phyloP scores from a whole-genome alignment of 1,140 invertebrate genomes.

The Nasonia giraulti region DNA sequence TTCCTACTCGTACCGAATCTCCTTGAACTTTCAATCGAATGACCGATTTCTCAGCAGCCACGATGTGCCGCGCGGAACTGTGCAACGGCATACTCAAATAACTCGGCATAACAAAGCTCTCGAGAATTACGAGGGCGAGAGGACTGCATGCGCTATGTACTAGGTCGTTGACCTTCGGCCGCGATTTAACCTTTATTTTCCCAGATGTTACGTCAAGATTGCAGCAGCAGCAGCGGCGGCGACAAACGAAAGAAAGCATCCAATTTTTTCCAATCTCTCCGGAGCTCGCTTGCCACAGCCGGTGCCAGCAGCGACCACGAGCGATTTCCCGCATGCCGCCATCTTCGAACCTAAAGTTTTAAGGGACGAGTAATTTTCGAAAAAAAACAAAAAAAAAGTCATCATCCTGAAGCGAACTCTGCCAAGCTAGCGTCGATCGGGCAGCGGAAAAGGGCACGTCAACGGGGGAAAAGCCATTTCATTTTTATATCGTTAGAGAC shows the following conservation, averaged over 20 bases:
- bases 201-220: neutral
- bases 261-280: slow-evolving; percentile 34
- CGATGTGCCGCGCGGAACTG: neutral
- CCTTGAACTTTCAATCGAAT: slow-evolving; percentile 63
- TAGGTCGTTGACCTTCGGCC: neutral
- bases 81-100: slow-evolving; percentile 36
- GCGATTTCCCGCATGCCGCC: neutral
- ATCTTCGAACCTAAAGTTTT: neutral
- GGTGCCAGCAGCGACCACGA: neutral
- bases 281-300: neutral
- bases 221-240: neutral
- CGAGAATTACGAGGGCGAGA: slow-evolving; percentile 48
- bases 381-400: slow-evolving; percentile 10
- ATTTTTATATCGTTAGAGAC: slow-evolving; percentile 41
- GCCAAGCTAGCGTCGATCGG: neutral
- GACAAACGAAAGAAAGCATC: slow-evolving; percentile 23
- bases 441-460: neutral
- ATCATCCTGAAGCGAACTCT: neutral
- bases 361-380: neutral
- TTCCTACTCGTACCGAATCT: neutral
- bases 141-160: neutral
- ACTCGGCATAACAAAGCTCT: slow-evolving; percentile 41
- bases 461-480: slow-evolving; percentile 34
- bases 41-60: slow-evolving; percentile 59
- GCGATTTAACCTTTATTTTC: slow-evolving; percentile 11